Conservation (phyloP, 1,140 invertebrate genomes). For the Cotesia vestalis region DNA sequence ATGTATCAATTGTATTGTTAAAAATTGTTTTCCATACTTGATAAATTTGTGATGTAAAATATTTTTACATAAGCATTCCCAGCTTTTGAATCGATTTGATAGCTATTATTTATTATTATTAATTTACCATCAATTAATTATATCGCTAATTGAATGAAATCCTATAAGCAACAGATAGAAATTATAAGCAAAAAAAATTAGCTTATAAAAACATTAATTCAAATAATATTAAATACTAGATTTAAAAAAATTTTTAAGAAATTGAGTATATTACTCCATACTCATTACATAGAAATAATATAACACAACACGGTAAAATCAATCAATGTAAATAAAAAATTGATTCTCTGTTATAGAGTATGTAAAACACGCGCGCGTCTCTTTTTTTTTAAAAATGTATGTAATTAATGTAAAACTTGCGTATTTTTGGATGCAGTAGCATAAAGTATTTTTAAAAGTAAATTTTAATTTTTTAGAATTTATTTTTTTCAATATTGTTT, state of each 20-base stretch:
- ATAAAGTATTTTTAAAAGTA: neutral
- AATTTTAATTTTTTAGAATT: neutral
- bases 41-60: constrained; percentile 5
- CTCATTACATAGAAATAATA: neutral
- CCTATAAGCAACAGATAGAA: too few species aligned
- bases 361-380: constrained; percentile 1
- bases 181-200: too few species aligned
- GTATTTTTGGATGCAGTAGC: constrained; percentile 6
- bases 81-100: neutral
- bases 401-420: constrained; percentile 22
- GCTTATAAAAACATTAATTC: too few species aligned
- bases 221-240: too few species aligned
- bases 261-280: neutral
- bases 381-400: neutral
- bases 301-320: too few species aligned
- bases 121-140: too few species aligned
- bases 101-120: too few species aligned
- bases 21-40: constrained; percentile 1
- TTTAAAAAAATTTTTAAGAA: too few species aligned
- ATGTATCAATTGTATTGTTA: neutral
- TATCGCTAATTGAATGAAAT: too few species aligned
- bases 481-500: too few species aligned
- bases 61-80: neutral
- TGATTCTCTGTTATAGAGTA: neutral
- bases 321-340: too few species aligned